phyloP scores from a whole-genome alignment of 1,140 invertebrate genomes.

The Brachionus manjavacas region DNA sequence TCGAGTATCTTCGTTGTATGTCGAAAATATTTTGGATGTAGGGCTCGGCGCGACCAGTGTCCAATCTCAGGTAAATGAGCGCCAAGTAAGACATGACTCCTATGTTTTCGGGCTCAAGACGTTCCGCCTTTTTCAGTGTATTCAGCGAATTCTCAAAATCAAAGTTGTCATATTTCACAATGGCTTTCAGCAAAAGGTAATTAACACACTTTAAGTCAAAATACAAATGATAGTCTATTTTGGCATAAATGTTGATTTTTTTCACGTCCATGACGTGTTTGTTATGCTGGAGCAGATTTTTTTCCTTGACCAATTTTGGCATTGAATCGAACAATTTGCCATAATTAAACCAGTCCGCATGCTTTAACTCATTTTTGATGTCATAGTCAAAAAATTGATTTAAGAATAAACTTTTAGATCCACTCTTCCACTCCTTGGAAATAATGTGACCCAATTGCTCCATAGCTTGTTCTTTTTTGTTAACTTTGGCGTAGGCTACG shows the following conservation, averaged over 20 bases:
- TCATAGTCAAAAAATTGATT: constrained; percentile 4
- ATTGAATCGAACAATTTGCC: not conserved
- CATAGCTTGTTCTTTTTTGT: not conserved
- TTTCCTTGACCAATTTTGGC: constrained; percentile 24
- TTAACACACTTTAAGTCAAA: constrained; percentile 30
- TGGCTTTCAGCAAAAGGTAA: not conserved
- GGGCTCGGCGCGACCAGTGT: not conserved
- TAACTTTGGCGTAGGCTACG: not conserved
- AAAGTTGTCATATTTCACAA: constrained; percentile 10
- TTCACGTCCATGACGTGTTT: constrained; percentile 2
- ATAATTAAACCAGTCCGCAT: not conserved
- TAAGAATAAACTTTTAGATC: not conserved
- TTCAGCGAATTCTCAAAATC: not conserved
- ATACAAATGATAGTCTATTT: constrained; percentile 19
- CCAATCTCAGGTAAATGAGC: not conserved
- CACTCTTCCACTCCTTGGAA: not conserved
- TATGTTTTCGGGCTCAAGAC: not conserved
- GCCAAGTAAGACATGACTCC: not conserved
- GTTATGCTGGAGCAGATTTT: not conserved
- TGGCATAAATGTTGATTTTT: not conserved
- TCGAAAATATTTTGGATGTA: constrained; percentile 26
- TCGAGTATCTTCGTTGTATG: not conserved
- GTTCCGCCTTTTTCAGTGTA: not conserved
- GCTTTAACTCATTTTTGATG: not conserved
- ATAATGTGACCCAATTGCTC: constrained; percentile 5